Percentiles rank a stretch among this genome's conserved stretches.
Conservation (phyloP, 2,797 vertebrate species). For the Gymnocypris eckloni region DNA sequence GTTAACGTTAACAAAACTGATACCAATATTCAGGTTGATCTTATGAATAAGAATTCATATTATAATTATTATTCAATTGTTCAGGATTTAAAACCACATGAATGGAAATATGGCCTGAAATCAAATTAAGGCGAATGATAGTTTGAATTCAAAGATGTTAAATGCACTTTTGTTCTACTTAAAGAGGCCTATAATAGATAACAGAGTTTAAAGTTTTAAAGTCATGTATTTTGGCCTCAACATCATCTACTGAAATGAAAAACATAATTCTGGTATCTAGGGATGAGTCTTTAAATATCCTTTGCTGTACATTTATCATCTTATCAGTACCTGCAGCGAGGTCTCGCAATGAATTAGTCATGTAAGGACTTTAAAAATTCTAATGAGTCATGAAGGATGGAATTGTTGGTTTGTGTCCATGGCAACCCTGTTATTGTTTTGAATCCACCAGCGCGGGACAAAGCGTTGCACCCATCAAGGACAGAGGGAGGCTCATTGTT, state of each 20-base stretch:
- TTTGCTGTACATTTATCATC: not conserved
- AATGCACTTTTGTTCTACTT: not conserved
- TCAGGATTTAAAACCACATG: not conserved
- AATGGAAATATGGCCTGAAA: not conserved
- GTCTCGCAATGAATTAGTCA: not conserved
- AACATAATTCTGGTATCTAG: not conserved
- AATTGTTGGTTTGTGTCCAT: conserved; percentile 32
- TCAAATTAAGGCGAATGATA: not conserved
- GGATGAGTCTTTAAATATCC: not conserved
- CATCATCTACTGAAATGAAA: not conserved
- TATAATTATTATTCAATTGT: not conserved
- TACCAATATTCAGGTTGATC: not conserved
- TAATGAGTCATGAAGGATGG: conserved; percentile 25
- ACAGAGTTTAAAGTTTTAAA: not conserved
- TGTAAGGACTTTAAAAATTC: not conserved
- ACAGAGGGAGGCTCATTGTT: conserved; percentile 17
- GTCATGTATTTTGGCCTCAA: not conserved
- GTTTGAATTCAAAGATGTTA: not conserved
- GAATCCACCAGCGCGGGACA: conserved; percentile 20
- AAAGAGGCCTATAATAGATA: not conserved
- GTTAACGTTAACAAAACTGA: not conserved
- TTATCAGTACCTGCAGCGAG: not conserved
- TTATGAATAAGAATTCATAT: not conserved
- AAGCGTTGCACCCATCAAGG: conserved; percentile 45
- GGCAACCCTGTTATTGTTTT: conserved; percentile 49